Evolutionary conservation across 1,140 invertebrate genomes (phyloP).

Genomic region (Ceratina japonica): DNA sequence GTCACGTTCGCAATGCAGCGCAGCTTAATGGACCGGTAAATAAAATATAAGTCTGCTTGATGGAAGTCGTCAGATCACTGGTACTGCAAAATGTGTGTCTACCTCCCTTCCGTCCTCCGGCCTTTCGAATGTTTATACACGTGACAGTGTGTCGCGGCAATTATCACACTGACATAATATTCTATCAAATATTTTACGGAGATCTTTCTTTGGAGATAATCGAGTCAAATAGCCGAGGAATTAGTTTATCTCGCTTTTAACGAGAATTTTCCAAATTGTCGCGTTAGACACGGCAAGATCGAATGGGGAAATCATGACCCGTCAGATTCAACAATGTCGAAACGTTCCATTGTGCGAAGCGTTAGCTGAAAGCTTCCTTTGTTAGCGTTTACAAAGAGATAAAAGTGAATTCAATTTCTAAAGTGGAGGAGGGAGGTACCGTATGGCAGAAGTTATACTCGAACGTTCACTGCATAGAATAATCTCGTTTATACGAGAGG

Average conservation of each 20-base stretch:
- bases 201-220: too few species aligned
- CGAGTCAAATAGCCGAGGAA: too few species aligned
- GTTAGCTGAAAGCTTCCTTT: slow-evolving; percentile 1
- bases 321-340: not conserved
- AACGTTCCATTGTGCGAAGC: not conserved
- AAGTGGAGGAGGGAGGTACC: not conserved
- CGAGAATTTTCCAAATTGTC: too few species aligned
- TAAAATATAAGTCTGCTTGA: slow-evolving; percentile 18
- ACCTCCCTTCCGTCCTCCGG: too few species aligned
- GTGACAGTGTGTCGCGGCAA: too few species aligned
- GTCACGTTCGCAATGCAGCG: not conserved
- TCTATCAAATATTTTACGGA: too few species aligned
- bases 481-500: not conserved
- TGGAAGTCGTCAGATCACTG: slow-evolving; percentile 5
- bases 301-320: not conserved
- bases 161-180: too few species aligned
- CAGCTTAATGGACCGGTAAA: slow-evolving; percentile 25
- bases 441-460: not conserved
- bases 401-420: slow-evolving; percentile 15
- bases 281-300: not conserved
- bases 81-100: too few species aligned
- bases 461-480: not conserved
- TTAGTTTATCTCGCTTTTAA: too few species aligned
- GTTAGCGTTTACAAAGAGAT: slow-evolving; percentile 6
- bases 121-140: too few species aligned